These are phyloP conservation scores for Irena cyanogastra DNA, from an alignment of 2,113 vertebrate genomes.

Conservation along the genomic window DNA sequence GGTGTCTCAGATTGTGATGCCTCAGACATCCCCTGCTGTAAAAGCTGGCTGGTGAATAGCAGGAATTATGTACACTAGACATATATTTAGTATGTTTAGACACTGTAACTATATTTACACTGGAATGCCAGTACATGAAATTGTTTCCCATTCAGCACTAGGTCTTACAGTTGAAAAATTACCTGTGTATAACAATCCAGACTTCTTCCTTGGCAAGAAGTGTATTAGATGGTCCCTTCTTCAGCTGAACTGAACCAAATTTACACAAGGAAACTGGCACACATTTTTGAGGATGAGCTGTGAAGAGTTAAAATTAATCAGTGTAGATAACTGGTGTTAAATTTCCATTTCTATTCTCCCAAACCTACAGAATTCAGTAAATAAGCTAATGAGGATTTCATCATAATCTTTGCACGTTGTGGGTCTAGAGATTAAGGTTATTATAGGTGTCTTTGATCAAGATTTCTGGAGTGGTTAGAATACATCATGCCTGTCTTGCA, in stretches of 20 bases:
- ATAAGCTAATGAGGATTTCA: neutral
- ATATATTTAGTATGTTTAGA: neutral
- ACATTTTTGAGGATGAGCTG: neutral
- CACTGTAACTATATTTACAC: neutral
- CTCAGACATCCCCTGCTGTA: neutral
- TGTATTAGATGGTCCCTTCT: neutral
- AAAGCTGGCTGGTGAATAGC: neutral
- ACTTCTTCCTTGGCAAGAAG: neutral
- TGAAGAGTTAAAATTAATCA: neutral
- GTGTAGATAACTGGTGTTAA: neutral
- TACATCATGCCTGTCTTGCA: neutral
- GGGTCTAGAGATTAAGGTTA: neutral
- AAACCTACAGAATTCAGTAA: neutral
- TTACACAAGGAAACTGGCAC: neutral
- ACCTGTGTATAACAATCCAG: neutral
- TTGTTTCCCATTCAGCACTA: neutral
- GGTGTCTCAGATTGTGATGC: neutral
- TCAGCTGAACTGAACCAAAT: neutral
- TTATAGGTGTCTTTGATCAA: neutral
- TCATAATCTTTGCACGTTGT: rapidly evolving
- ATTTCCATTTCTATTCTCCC: neutral
- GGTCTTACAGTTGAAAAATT: neutral
- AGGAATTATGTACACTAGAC: neutral
- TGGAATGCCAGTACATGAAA: neutral
- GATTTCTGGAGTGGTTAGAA: neutral